These are phyloP conservation scores for Himalopsyche tibetana DNA, from an alignment of 2,888 invertebrate genomes.

Conservation along the genomic window DNA sequence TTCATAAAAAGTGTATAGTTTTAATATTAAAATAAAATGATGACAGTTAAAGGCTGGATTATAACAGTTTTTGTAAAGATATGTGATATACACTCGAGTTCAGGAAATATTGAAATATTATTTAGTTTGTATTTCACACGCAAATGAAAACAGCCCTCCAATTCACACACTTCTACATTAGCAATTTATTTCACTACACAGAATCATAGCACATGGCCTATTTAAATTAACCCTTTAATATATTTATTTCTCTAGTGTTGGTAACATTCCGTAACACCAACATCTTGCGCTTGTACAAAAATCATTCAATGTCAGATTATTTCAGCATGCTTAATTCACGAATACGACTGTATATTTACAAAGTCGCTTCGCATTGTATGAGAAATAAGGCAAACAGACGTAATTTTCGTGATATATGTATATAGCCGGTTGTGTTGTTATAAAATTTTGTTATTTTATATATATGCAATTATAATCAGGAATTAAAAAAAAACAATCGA, in stretches of 20 bases:
- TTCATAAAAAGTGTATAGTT: too few relatives aligned
- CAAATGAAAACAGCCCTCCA: background rate
- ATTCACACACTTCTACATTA: background rate
- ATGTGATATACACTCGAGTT: too few relatives aligned
- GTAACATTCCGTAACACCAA: background rate
- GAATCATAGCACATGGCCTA: background rate
- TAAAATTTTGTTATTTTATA: too few relatives aligned
- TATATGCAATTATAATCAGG: too few relatives aligned
- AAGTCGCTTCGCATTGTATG: background rate
- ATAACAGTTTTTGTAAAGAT: too few relatives aligned
- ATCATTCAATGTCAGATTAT: slow-evolving; percentile 34
- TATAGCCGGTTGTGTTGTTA: too few relatives aligned
- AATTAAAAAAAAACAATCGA: too few relatives aligned
- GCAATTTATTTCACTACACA: background rate
- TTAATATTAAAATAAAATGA: too few relatives aligned
- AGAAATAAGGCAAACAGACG: background rate
- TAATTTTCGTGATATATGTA: background rate
- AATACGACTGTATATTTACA: background rate
- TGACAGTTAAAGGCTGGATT: too few relatives aligned
- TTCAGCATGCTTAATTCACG: background rate
- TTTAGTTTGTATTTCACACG: background rate
- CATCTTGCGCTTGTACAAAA: background rate
- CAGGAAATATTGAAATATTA: too few relatives aligned
- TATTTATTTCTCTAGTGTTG: background rate
- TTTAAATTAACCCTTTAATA: background rate